These are phyloP conservation scores for Pogonocherus hispidulus DNA, from an alignment of 2,888 invertebrate species.

Conservation along the genomic window DNA sequence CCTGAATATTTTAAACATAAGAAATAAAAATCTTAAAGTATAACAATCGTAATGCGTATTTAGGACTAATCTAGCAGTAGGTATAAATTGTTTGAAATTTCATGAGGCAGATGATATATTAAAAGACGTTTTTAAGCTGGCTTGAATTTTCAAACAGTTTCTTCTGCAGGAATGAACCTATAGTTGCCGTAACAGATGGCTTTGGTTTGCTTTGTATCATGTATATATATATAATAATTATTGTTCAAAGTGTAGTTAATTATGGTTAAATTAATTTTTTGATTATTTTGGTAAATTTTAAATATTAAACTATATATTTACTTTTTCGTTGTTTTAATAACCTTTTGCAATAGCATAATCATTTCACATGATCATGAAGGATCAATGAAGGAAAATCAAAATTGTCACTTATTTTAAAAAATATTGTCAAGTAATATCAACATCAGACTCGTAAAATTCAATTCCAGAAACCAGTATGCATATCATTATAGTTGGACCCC, in stretches of 20 bases:
- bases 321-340: slow-evolving; percentile 3
- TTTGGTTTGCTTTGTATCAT: slow-evolving; percentile 31
- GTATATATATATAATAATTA: slow-evolving; percentile 27
- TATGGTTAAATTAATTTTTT: slow-evolving; percentile 22
- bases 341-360: too few relatives aligned
- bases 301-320: slow-evolving; percentile 33
- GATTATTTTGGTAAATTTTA: slow-evolving; percentile 18
- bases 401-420: too few relatives aligned
- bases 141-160: background rate
- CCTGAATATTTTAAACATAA: slow-evolving; percentile 6
- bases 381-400: too few relatives aligned
- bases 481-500: too few relatives aligned
- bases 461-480: too few relatives aligned
- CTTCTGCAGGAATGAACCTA: background rate
- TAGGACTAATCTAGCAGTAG: background rate
- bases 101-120: background rate
- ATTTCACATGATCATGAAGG: too few relatives aligned
- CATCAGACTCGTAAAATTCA: too few relatives aligned
- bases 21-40: slow-evolving; percentile 9
- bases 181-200: slow-evolving; percentile 11
- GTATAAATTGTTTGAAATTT: background rate
- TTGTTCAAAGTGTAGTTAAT: slow-evolving; percentile 4
- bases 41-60: slow-evolving; percentile 26
- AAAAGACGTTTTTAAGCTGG: background rate
- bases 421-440: too few relatives aligned